phyloP scores from a whole-genome alignment of 2,797 vertebrate species.

The Intellagama lesueurii region DNA sequence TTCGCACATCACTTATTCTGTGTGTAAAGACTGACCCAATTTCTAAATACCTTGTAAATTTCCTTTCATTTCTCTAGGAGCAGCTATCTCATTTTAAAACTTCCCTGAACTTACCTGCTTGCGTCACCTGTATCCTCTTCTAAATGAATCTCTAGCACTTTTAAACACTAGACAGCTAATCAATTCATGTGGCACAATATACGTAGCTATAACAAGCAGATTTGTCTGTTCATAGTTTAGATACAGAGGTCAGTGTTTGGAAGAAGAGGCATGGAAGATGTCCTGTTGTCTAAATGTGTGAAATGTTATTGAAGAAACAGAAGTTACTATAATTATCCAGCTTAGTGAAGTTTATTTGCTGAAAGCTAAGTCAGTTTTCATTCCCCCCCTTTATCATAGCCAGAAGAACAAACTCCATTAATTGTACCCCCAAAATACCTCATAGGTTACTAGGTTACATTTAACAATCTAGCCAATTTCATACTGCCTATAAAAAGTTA shows the following conservation, averaged over 20 bases:
- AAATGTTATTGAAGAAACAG: background rate
- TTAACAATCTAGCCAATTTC: background rate
- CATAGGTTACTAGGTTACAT: background rate
- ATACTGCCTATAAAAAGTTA: background rate
- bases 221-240: background rate
- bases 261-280: background rate
- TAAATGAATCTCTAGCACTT: background rate
- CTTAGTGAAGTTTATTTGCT: background rate
- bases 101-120: background rate
- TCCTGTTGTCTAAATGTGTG: background rate
- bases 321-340: background rate
- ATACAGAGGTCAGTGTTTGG: background rate
- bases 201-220: background rate
- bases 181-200: background rate
- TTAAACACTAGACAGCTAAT: background rate
- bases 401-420: too few species aligned
- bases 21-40: slow-evolving; percentile 6
- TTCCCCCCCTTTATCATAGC: too few species aligned
- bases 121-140: background rate
- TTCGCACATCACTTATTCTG: slow-evolving; percentile 49
- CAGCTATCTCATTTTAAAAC: background rate
- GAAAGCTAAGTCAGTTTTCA: too few species aligned
- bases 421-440: background rate
- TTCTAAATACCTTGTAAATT: slow-evolving; percentile 14
- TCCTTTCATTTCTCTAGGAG: background rate